Percentiles rank a stretch among this genome's conserved stretches.
Conservation (phyloP, 2,888 invertebrate species). For the Protodeltote pygarga region DNA sequence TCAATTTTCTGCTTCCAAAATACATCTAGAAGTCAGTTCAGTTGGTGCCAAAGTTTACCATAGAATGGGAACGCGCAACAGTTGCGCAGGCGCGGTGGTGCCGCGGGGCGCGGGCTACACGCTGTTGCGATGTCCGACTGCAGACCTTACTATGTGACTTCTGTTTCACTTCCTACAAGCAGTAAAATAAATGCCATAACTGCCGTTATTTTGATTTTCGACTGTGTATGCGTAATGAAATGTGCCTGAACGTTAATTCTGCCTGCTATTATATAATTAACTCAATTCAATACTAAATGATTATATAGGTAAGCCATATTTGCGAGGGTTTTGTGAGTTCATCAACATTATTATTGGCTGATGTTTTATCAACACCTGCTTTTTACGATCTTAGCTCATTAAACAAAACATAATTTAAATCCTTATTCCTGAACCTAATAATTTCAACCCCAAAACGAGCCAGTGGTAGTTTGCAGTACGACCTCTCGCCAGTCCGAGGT, state of each 20-base stretch:
- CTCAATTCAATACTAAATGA: too few species aligned
- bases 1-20: too few species aligned
- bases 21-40: too few species aligned
- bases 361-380: too few species aligned
- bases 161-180: slow-evolving; percentile 7
- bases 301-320: too few species aligned
- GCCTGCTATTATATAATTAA: too few species aligned
- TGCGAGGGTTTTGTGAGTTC: too few species aligned
- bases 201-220: neutral
- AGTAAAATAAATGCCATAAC: neutral
- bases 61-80: slow-evolving; percentile 21
- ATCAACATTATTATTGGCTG: too few species aligned
- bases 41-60: too few species aligned
- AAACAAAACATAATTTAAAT: neutral
- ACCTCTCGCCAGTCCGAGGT: slow-evolving; percentile 30
- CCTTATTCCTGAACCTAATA: neutral
- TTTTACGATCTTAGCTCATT: too few species aligned
- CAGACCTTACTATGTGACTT: slow-evolving; percentile 23
- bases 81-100: slow-evolving; percentile 38
- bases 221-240: too few species aligned
- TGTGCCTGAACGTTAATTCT: too few species aligned
- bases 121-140: slow-evolving; percentile 38
- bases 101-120: slow-evolving; percentile 28
- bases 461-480: slow-evolving; percentile 28
- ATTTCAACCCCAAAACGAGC: slow-evolving; percentile 2